These are phyloP conservation scores for Drosophila lacertosa DNA, from an alignment of 1,140 invertebrate species.

Conservation along the genomic window DNA sequence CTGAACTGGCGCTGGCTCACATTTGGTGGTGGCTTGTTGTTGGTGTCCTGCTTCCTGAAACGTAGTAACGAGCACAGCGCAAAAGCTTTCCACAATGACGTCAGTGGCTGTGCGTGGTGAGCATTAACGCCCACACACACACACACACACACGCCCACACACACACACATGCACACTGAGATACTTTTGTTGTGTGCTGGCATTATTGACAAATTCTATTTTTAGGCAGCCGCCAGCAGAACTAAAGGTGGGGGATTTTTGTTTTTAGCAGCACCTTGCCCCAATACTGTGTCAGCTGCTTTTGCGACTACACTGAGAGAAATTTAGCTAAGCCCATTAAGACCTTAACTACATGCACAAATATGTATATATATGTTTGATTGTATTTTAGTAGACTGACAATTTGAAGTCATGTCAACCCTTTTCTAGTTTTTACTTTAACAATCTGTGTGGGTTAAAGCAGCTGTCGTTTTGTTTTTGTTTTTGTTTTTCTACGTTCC, in stretches of 20 bases:
- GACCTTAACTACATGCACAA: too few relatives aligned
- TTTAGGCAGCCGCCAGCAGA: constrained; percentile 46
- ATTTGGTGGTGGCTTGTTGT: constrained; percentile 31
- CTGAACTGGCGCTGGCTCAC: constrained; percentile 14
- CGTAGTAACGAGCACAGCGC: constrained; percentile 65
- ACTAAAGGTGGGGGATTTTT: constrained; percentile 45
- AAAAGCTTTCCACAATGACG: constrained; percentile 75
- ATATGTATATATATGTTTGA: background rate
- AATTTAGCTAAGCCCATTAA: background rate
- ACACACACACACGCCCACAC: constrained; percentile 16
- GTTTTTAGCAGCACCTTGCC: constrained; percentile 61
- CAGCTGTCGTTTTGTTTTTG: constrained; percentile 43
- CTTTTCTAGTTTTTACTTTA: too few relatives aligned
- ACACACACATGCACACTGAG: constrained; percentile 7
- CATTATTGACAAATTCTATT: constrained; percentile 78
- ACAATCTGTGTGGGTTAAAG: too few relatives aligned
- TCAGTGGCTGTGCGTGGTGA: constrained; percentile 66
- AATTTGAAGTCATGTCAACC: too few relatives aligned
- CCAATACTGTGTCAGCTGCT: constrained; percentile 43
- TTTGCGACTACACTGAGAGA: constrained; percentile 47
- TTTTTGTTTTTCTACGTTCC: too few relatives aligned
- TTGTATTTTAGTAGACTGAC: too few relatives aligned
- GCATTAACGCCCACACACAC: constrained; percentile 54
- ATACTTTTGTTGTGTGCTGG: constrained; percentile 39
- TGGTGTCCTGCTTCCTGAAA: constrained; percentile 61